Evolutionary conservation across 2,888 invertebrate species (phyloP), one percentile per base, ranked within the genome.

Genomic region (Nomada lathburiana): DNA sequence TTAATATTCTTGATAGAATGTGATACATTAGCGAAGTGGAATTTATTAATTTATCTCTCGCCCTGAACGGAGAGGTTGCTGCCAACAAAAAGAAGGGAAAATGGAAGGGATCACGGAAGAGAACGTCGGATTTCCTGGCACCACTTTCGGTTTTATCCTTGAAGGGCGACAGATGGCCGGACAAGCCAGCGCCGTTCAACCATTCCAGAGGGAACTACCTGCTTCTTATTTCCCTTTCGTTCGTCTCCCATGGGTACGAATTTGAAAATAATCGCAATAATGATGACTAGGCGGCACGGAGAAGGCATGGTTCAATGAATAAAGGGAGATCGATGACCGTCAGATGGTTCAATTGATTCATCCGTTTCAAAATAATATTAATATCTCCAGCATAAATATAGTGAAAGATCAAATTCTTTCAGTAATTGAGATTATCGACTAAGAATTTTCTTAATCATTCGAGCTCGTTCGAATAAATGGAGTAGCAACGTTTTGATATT

Each of bases 161-260:
- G 74, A 73, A 82, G 73, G 60, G 80, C 86, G 83, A 80, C 86
- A 85, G 86, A 86, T 86, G 86, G 86, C 76, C 62, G 80, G 73
- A 86, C 86, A 85, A 80, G 80, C 73, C 77, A 65, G 64, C 44
- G 52, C 52, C 47, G 77, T 53, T 80, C 74, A 52, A n/a, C 71
- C 52, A 78, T 76, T 82, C 85, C 82, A 60, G n/a, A 26, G 82
- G 85, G 85, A 77, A 53, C 62, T 76, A 74, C 76, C 52, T 80
- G 79, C 65, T 63, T 36, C 71, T 72, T 70, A 50, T 72, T 68
- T 69, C 62, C 63, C 63, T 60, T 77, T 71, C 75, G 68, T 76
- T 76, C 73, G n/a, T 23, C 29, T 82, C 76, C 72, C 81, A 13
- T 23, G 74, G 68, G 69, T 36, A 73, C 65, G 84, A 83, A 76